Base-by-base conservation (phyloP, 2,797 vertebrate genomes). In the Chloroceryle inda region DNA sequence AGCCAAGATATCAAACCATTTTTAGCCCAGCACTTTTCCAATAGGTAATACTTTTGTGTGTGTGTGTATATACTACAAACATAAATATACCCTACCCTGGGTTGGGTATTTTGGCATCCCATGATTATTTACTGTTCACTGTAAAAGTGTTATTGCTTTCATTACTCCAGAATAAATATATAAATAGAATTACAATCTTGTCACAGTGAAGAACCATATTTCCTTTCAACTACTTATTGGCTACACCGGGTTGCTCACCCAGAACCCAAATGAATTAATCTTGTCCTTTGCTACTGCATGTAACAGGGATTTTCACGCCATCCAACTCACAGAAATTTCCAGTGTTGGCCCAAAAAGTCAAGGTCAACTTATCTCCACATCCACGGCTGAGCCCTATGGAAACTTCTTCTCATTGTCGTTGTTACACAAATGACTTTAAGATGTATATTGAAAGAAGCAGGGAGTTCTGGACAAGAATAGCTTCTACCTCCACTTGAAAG, bases 131-230 rank as follows among this genome's bases (percentile, higher is more conserved):
- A 93, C 61, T 79, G 88, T 95, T 88, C 82, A 59, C 85, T 76
- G 80, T 94, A 94, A 96, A 95, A 95, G 75, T 59, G 85, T 92
- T 94, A 86, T n/a, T 84, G 92, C 69, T 95, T 96, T 93, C 79
- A 81, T 95, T 96, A 90, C 59, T 94, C 71, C 40, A 94, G 73
- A 94, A 95, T 74, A 94, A 94, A 93, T 79, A 93, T 24, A 93
- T 76, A 95, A 90, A 90, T 58, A 92, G 89, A 92, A 93, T 67
- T 86, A 90, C 76, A 86, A 52, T 83, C 45, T 40, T 81, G 89
- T 59, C 82, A 95, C 58, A 52, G 76, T 63, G 53, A 94, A 89
- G 44, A 86, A 86, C 20, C 0, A 0, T 88, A 85, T 85, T 96
- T 95, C 61, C 85, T 90, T 92, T 83, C 66, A 82, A 33, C 55